These are phyloP conservation scores for Drosophila murphyi DNA, from an alignment of 1,140 invertebrate species.

Conservation along the genomic window DNA sequence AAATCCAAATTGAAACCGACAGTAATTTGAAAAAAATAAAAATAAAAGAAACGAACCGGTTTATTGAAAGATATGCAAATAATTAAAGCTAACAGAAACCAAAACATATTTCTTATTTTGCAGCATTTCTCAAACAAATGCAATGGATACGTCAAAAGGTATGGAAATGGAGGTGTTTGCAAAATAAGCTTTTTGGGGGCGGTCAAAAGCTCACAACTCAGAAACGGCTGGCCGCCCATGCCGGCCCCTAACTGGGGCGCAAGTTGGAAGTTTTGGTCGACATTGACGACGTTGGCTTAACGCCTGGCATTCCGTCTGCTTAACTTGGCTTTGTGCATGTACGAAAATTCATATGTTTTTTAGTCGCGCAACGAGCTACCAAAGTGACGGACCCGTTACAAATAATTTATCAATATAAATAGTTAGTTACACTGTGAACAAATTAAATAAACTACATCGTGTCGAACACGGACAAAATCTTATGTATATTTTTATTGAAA, in stretches of 20 bases:
- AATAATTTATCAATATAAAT: neutral
- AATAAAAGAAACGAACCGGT: too few relatives aligned
- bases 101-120: too few relatives aligned
- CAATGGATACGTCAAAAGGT: slow-evolving; percentile 17
- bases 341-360: slow-evolving; percentile 11
- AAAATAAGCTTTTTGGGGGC: slow-evolving; percentile 18
- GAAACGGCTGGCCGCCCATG: neutral
- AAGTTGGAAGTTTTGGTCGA: slow-evolving; percentile 7
- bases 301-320: slow-evolving; percentile 42
- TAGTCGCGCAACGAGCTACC: slow-evolving; percentile 25
- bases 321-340: slow-evolving; percentile 39
- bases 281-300: slow-evolving; percentile 24
- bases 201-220: slow-evolving; percentile 7
- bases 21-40: too few relatives aligned
- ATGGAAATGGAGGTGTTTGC: neutral
- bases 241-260: neutral
- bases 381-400: slow-evolving; percentile 15
- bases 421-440: neutral
- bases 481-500: neutral
- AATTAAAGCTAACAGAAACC: too few relatives aligned
- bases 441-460: neutral
- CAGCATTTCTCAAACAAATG: neutral
- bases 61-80: too few relatives aligned
- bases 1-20: too few relatives aligned
- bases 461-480: neutral